Evolutionary conservation across 2,888 invertebrate species (phyloP).

Genomic region (Acronicta leporina): DNA sequence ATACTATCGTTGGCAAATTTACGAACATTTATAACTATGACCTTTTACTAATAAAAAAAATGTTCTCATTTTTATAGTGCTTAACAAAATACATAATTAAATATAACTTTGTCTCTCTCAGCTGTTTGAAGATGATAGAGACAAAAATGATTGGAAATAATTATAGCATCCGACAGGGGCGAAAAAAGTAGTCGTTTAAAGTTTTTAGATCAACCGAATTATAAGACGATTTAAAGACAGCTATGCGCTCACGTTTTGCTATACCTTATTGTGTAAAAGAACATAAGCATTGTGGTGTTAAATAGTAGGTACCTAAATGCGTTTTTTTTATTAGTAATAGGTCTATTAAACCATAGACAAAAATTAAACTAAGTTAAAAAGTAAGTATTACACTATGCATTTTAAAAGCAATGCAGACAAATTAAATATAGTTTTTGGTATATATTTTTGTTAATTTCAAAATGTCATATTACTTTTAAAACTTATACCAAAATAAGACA

Average conservation of each 20-base stretch:
- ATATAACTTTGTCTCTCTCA: neutral
- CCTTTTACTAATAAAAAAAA: slow-evolving; percentile 28
- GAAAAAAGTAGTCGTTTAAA: neutral
- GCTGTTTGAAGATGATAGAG: neutral
- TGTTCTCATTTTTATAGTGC: too few relatives aligned
- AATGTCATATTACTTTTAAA: slow-evolving; percentile 51
- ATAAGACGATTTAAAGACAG: neutral
- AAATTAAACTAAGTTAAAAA: slow-evolving; percentile 14
- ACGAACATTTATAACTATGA: neutral
- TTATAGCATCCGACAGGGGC: neutral
- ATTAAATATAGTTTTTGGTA: slow-evolving; percentile 54
- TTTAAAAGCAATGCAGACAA: slow-evolving; percentile 25
- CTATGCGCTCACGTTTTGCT: too few relatives aligned
- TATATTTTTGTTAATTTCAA: slow-evolving; percentile 48
- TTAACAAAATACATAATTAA: too few relatives aligned
- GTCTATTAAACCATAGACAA: neutral
- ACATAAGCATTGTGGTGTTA: too few relatives aligned
- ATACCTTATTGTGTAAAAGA: too few relatives aligned
- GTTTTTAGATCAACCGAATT: too few relatives aligned
- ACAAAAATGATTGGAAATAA: neutral
- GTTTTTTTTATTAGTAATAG: slow-evolving; percentile 37
- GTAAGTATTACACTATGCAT: slow-evolving; percentile 22
- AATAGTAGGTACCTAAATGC: too few relatives aligned
- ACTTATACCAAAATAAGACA: slow-evolving; percentile 45
- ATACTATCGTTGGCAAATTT: slow-evolving; percentile 25